Conservation (phyloP, 2,797 vertebrate species). For the Malurus leucopterus region DNA sequence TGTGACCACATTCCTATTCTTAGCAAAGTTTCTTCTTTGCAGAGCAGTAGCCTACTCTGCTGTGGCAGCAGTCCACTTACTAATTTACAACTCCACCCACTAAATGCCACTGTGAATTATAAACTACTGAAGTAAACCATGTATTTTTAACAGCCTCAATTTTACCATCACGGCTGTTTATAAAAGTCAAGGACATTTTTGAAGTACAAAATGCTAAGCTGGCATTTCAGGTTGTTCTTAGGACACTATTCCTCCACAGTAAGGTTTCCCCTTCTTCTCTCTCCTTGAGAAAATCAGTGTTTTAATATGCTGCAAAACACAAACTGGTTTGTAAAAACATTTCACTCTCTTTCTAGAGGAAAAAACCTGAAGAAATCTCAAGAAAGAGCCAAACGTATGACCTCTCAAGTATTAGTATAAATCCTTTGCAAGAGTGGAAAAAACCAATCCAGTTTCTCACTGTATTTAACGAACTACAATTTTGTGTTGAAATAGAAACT, state of each 20-base stretch:
- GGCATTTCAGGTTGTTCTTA: constrained; percentile 61
- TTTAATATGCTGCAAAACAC: not conserved
- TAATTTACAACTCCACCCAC: constrained; percentile 76
- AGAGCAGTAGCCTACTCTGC: constrained; percentile 48
- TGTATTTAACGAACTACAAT: not conserved
- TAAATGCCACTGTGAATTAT: constrained; percentile 68
- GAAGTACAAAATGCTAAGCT: constrained; percentile 60
- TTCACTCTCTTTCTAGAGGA: not conserved
- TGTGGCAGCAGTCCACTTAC: constrained; percentile 66
- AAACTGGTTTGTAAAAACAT: not conserved
- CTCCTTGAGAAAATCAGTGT: not conserved
- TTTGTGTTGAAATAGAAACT: not conserved
- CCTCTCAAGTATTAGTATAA: not conserved
- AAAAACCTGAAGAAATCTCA: not conserved
- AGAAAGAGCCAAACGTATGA: not conserved
- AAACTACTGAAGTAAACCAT: constrained; percentile 71
- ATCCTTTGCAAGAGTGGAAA: not conserved
- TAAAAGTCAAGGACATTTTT: constrained; percentile 45
- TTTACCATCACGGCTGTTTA: constrained; percentile 58
- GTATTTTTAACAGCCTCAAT: constrained; percentile 78
- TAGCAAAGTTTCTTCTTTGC: constrained; percentile 59
- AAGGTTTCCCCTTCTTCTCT: not conserved
- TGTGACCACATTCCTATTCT: constrained; percentile 71
- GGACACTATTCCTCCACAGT: not conserved
- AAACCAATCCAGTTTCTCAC: not conserved